Evolutionary conservation across 1,140 invertebrate species (phyloP).

Genomic region (Zaprionus vittiger): DNA sequence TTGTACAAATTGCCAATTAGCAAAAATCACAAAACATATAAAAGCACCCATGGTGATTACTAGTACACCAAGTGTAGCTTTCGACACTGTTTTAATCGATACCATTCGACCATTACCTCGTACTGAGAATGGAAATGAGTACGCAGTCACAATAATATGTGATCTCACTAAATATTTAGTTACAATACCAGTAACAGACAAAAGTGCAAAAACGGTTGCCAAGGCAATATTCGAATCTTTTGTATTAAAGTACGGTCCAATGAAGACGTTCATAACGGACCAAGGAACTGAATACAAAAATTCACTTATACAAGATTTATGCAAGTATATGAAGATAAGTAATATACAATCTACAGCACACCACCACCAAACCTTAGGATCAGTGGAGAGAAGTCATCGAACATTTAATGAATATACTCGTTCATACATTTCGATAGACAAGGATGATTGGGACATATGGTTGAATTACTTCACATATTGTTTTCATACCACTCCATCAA

Average conservation of each 20-base stretch:
- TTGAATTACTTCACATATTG: constrained; percentile 1
- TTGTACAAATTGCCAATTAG: too few species aligned
- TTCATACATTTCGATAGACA: constrained; percentile 30
- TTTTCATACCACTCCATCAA: constrained; percentile 40
- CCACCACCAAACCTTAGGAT: constrained; percentile 38
- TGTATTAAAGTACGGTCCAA: constrained; percentile 23
- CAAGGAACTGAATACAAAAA: constrained; percentile 49
- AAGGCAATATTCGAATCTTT: constrained; percentile 45
- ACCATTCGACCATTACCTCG: too few species aligned
- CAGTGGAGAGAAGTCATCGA: too few species aligned
- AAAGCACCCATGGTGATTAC: too few species aligned
- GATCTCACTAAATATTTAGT: too few species aligned
- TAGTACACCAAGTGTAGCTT: too few species aligned
- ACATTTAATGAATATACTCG: constrained; percentile 31
- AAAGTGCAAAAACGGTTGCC: constrained; percentile 22
- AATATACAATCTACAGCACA: constrained; percentile 39
- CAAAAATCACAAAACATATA: too few species aligned
- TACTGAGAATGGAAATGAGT: too few species aligned
- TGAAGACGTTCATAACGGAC: constrained; percentile 16
- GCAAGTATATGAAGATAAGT: constrained; percentile 33
- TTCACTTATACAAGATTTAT: constrained; percentile 41
- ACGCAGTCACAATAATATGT: too few species aligned
- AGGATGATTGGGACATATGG: constrained; percentile 43
- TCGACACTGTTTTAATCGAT: too few species aligned
- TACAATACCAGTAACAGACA: too few species aligned